Base-by-base conservation (phyloP, 2,113 vertebrate species). In the Oncorhynchus masou region DNA sequence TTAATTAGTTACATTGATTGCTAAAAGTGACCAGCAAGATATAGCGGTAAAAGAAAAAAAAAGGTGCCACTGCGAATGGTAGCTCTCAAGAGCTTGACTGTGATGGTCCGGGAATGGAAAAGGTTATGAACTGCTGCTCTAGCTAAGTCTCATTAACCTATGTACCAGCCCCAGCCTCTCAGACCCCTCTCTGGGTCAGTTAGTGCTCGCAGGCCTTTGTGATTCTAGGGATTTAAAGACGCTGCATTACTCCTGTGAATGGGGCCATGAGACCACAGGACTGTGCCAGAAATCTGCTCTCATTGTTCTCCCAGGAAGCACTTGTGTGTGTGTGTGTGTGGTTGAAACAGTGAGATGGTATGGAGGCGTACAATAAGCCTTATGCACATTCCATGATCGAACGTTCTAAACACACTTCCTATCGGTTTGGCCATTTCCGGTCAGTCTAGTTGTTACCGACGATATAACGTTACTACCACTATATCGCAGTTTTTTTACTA, bases 191-290 rank as follows among this genome's bases (percentile, higher is more conserved):
- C 19, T 66, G 22, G 13, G 64, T 25, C 11, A 66, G 25, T 60
- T 19, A n/a, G 20, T n/a, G 20, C 57, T 5, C 57, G 15, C 13
- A n/a, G 45, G 70, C 60, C 49, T 29, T 48, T 51, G 11, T 70
- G 74, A 84, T 80, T 84, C 67, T 48, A 59, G 11, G 72, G 74
- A 84, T 80, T 84, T 81, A 70, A 75, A 29, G 66, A n/a, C 3
- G 22, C 68, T 16, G 11, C 76, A 81, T 74, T 77, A 77, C 65
- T 75, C 29, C 15, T 34, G 24, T 74, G 54, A 70, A 75, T 73
- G 66, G 13, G 54, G 76, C 70, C 73, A 57, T 24, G 68, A 79
- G 49, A 83, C 73, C 57, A 64, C 68, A 60, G 34, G 70, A 68
- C 60, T 7, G 39, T 22, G 27, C 48, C 45, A 7, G 72, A 70